phyloP scores from a whole-genome alignment of 37 sponge, comb jelly and placozoan genomes.

The Spongia lamella region DNA sequence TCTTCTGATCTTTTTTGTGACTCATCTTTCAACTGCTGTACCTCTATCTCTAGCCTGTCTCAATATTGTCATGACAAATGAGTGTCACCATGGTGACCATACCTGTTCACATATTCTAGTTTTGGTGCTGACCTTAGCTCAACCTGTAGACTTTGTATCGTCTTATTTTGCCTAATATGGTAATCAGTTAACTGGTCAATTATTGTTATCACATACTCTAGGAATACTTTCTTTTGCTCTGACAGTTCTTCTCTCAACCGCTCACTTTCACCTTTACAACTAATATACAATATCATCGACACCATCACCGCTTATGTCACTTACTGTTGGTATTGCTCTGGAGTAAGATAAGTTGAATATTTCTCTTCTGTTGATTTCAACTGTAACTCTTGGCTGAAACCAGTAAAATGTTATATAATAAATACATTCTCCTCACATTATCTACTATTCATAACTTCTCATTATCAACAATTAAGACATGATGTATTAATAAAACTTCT shows the following conservation, averaged over 20 bases:
- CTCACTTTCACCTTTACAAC: constrained; percentile 19
- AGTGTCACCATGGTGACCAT: background rate
- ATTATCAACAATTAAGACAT: no score
- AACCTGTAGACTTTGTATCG: constrained; percentile 31
- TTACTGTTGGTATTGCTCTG: no score
- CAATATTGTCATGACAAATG: no score
- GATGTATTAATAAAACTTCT: no score
- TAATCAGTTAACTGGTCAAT: background rate
- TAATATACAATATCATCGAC: background rate
- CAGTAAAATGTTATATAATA: no score
- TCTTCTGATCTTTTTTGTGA: constrained; percentile 29
- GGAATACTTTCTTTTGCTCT: constrained; percentile 23
- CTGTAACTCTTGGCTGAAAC: no score
- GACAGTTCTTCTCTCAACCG: constrained; percentile 34
- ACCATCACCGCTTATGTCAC: no score
- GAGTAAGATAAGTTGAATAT: no score
- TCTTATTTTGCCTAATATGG: constrained; percentile 33
- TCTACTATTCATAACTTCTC: no score
- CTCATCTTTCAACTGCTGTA: constrained; percentile 23
- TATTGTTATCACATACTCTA: constrained; percentile 22
- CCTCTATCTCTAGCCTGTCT: constrained; percentile 36
- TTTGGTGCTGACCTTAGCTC: constrained; percentile 54
- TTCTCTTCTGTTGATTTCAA: no score
- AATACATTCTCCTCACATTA: no score
- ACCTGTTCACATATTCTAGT: constrained; percentile 41